Base-by-base conservation (phyloP, 2,797 vertebrate species). In the Coendou prehensilis region DNA sequence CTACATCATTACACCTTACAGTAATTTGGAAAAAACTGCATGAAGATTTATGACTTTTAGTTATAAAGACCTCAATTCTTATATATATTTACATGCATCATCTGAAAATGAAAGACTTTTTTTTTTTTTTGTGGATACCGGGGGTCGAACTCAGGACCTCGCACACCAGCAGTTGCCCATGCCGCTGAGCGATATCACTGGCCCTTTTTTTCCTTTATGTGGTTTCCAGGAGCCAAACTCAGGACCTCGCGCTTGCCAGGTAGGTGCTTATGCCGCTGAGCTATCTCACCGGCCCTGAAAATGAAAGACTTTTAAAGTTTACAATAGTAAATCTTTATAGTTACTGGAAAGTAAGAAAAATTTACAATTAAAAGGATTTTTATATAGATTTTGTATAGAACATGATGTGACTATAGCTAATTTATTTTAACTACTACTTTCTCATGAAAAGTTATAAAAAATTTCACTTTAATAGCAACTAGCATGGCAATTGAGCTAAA, bases 391-490 rank as follows among this genome's bases (percentile, higher is more conserved):
- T 41, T 41, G 37, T 41, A 41, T 41, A 41, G 37, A 41, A 41
- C 37, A 41, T 41, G 28, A 63, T 64, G 10, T 87, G 41, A 73
- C 45, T 73, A 26, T 45, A 10, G 2, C 10, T 73, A 67, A 67
- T 17, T 67, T n/a, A 41, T 73, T 45, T 64, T 73, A 9, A 45
- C 20, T 10, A 45, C 41, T 73, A 45, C 4, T 45, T 3, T 41
- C 71, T 73, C 73, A 76, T 93, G 4, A 91, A 94, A 83, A 92
- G 3, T 54, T 78, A 86, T 67, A 17, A 81, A 93, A 92, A 85
- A 50, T 10, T 18, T 30, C 3, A 93, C 37, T 84, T 92, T 63
- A 64, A 52, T 94, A 50, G 2, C 23, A 80, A 57, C 4, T 73
- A 80, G 1, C 9, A 89, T 73, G 78, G 5, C 2, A 78, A 78